Evolutionary conservation across 2,888 invertebrate genomes (phyloP).

Genomic region (Cosmopolites sordidus): DNA sequence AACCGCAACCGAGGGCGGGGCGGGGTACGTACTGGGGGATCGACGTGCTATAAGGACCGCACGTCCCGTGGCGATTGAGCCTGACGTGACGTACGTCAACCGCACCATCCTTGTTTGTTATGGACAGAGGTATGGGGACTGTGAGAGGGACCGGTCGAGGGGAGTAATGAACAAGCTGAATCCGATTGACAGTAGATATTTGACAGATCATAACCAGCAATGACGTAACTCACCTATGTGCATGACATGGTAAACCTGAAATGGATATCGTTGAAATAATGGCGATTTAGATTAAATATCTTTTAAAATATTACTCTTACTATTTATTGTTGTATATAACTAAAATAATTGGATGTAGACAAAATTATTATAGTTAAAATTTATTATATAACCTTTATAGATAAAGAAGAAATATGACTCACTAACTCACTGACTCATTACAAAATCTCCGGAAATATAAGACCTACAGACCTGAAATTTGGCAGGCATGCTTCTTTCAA

Average conservation of each 20-base stretch:
- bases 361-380: no score
- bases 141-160: conserved; percentile 4
- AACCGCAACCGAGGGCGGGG: conserved; percentile 39
- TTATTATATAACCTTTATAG: no score
- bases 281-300: no score
- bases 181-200: not conserved
- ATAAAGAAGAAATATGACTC: no score
- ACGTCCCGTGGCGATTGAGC: conserved; percentile 47
- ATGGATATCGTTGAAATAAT: not conserved
- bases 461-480: no score
- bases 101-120: conserved; percentile 40
- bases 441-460: no score
- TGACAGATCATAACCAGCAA: not conserved
- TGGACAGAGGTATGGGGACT: conserved; percentile 6
- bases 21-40: not conserved
- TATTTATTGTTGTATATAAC: no score
- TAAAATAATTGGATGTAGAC: no score
- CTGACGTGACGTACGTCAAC: conserved; percentile 47
- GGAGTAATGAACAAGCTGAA: not conserved
- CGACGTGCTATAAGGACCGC: conserved; percentile 41
- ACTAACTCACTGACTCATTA: no score
- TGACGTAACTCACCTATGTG: not conserved
- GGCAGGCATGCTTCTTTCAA: no score
- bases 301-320: no score
- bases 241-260: not conserved